Base-by-base conservation (phyloP, 2,888 invertebrate species). In the Slavum lentiscoides region DNA sequence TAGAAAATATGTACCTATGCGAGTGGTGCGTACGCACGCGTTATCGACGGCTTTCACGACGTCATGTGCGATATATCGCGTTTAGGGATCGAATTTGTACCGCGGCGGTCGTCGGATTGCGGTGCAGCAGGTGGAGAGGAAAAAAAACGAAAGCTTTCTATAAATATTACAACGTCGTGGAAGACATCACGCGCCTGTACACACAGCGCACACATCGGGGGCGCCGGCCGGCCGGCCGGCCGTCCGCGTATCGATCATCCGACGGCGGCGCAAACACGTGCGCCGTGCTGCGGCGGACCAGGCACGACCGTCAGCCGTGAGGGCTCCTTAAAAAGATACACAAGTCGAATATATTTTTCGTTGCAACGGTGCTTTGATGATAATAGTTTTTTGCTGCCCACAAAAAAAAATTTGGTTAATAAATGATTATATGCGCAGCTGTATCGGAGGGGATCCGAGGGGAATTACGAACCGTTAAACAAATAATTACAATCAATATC, bases 41-140 rank as follows among this genome's bases (percentile, higher is more conserved):
- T 59, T 61, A 74, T 55, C 58, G n/a, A 49, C 49, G 67, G 75
- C 67, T 68, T 68, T 76, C 75, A 49, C 75, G 49, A 49, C 75
- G 49, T 68, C 43, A 7, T 23, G 67, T 15, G 49, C 49, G 49
- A 13, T 15, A 39, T 75, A 75, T 76, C 75, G 68, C 67, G 30
- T 61, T 76, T 76, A 76, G 75, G 75, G 75, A 76, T 76, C 75
- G 59, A 67, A 66, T 67, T 75, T 23, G 74, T 66, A 55, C 55
- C 30, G 30, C 30, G 30, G 30, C 30, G 4, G 30, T 30, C 2
- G 30, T 30, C 30, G 30, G 30, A 30, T 30, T 30, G 30, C 30
- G 30, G 30, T 30, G 30, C 30, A 30, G 55, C 17, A 9, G 39
- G n/a, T 2, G 9, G 21, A 17, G 64, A 9, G 58, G 55, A 13